Percentiles rank a stretch among this genome's conserved stretches.
phyloP scores from a whole-genome alignment of 2,888 invertebrate species.

The Sphecodes monilicornis region DNA sequence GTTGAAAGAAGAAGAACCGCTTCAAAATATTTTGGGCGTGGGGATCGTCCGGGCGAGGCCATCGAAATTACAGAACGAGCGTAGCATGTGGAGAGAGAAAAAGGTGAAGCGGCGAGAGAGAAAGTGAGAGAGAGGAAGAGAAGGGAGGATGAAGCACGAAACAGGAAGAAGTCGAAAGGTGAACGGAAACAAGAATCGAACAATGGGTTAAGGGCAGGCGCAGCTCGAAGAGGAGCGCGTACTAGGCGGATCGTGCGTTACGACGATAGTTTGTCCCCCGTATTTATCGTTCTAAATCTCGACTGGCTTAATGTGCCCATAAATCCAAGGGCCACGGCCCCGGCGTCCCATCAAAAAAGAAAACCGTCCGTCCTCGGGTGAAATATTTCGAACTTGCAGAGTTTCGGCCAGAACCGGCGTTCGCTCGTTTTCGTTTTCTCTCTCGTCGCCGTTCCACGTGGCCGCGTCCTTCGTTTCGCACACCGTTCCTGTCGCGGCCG shows the following conservation, averaged over 20 bases:
- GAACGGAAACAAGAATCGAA: conserved; percentile 24
- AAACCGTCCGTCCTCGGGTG: conserved; percentile 38
- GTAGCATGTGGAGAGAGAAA: neutral
- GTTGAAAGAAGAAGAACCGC: neutral
- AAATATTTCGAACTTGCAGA: conserved; percentile 37
- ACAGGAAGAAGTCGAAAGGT: conserved; percentile 13
- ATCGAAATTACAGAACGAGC: conserved; percentile 4
- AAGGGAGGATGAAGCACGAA: neutral
- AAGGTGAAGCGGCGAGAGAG: neutral
- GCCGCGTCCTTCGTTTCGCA: neutral
- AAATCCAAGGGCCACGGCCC: conserved; percentile 44
- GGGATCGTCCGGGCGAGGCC: neutral
- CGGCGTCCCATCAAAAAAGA: conserved; percentile 50
- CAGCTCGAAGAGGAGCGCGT: conserved; percentile 20
- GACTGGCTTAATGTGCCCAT: conserved; percentile 48
- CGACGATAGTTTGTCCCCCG: conserved; percentile 52
- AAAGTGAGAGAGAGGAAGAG: neutral
- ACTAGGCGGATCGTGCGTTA: conserved; percentile 28
- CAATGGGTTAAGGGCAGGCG: conserved; percentile 29
- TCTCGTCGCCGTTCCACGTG: neutral
- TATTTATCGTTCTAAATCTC: conserved; percentile 59
- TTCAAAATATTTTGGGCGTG: neutral
- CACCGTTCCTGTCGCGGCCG: neutral
- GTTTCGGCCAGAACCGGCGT: neutral
- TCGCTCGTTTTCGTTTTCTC: neutral